Evolutionary conservation across 2,888 invertebrate species (phyloP), one percentile per base, ranked within the genome.

Genomic region (Apamea sordens): DNA sequence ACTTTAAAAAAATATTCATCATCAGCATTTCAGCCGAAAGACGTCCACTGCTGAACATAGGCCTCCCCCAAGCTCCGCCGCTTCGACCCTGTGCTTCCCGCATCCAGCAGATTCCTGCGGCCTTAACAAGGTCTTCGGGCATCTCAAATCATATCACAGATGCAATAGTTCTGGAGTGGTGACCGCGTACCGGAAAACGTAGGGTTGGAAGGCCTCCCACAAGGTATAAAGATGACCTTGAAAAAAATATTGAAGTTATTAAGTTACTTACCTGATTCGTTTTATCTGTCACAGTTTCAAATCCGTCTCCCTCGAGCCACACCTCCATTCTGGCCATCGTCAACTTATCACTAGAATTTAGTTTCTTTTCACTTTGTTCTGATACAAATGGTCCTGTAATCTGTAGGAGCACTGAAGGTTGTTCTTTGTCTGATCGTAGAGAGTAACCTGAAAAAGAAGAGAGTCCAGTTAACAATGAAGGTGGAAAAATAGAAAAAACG

Each of bases 361-460:
- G 77, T 68, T 94, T 93, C n/a, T 89, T 89, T 77, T 96, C 94
- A 0, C 80, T 89, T 7, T 97, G 95, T 68, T 97, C 95, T 0
- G 94, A 90, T 1, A 96, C 64, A 77, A 96, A 96, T 0, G 97
- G 97, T 0, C 97, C 97, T 0, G 93, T 93, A 2, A 96, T 78
- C 47, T 92, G 91, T 0, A 97, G 71, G 0, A 90, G 84, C 0
- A 97, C 67, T 0, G 93, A 91, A 1, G 94, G 70, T 0, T 91
- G 71, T 0, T 88, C 76, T 3, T 90, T 88, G 3, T 91, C 79
- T 6, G 89, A 88, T 32, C 91, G 78, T 7, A 96, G 76, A 0
- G 88, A 63, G 88, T 94, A 95, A 84, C 89, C 96, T 97, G 83
- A 6, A 74, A 80, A 71, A 18, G 8, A 41, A 47, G 3, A 13